These are phyloP conservation scores for Hemiprocne comata DNA, from an alignment of 2,113 vertebrate species.

Conservation along the genomic window DNA sequence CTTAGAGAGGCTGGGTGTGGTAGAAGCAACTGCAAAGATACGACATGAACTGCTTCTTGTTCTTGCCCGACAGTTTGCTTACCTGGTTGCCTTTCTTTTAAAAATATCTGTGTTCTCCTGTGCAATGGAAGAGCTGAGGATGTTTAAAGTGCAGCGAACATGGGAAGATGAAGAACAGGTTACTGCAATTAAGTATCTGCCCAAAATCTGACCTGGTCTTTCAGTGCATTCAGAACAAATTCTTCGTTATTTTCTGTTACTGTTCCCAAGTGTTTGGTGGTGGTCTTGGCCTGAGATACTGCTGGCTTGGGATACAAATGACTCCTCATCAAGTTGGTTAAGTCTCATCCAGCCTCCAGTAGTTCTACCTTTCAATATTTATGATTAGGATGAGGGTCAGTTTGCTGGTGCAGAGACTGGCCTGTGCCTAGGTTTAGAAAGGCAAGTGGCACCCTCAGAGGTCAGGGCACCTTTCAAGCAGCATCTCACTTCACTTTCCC, in stretches of 20 bases:
- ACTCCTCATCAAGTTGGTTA: background rate
- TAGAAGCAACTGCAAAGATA: background rate
- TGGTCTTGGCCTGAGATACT: background rate
- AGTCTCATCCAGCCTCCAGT: background rate
- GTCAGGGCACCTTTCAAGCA: background rate
- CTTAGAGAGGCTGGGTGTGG: background rate
- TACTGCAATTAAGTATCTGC: background rate
- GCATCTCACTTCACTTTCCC: background rate
- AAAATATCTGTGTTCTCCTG: background rate
- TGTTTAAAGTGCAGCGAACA: background rate
- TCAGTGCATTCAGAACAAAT: background rate
- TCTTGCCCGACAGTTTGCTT: background rate
- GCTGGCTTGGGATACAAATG: background rate
- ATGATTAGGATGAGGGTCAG: background rate
- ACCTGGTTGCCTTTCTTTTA: background rate
- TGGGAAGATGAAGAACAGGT: background rate
- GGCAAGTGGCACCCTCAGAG: accelerated
- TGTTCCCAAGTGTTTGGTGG: background rate
- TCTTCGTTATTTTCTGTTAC: background rate
- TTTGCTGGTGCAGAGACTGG: background rate
- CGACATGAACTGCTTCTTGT: background rate
- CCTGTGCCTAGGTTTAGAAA: background rate
- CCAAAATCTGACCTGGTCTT: background rate
- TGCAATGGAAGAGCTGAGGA: background rate
- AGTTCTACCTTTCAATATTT: background rate